Percentiles rank a stretch among this genome's conserved stretches.
phyloP scores from a whole-genome alignment of 2,113 vertebrate genomes.

The Ictalurus furcatus region DNA sequence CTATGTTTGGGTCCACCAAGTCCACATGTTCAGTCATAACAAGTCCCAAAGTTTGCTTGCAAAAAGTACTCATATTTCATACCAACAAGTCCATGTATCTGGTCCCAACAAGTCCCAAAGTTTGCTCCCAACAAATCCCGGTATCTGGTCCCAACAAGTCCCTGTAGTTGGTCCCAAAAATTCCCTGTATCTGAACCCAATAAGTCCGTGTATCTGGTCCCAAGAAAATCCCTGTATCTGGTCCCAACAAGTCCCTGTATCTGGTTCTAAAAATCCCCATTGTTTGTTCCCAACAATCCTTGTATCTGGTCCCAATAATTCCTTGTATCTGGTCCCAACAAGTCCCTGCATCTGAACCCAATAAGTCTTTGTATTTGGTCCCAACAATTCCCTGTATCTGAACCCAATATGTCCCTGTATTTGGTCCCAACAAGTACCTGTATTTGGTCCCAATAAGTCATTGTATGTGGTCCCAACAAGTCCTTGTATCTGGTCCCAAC shows the following conservation, averaged over 20 bases:
- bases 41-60: background rate
- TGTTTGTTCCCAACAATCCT: background rate
- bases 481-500: background rate
- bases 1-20: background rate
- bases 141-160: too few relatives aligned
- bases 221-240: background rate
- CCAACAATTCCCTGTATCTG: too few relatives aligned
- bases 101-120: too few relatives aligned
- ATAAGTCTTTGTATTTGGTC: background rate
- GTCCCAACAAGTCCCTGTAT: background rate
- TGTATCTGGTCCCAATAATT: background rate
- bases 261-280: background rate
- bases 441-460: background rate
- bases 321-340: background rate
- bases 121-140: too few relatives aligned
- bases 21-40: background rate
- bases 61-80: too few relatives aligned
- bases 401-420: too few relatives aligned
- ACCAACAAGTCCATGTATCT: too few relatives aligned
- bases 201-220: too few relatives aligned
- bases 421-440: background rate
- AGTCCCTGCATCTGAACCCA: background rate
- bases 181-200: rapidly evolving
- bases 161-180: background rate
- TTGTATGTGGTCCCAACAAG: background rate